Evolutionary conservation across 2,888 invertebrate species (phyloP).

Genomic region (Heliconius sara): DNA sequence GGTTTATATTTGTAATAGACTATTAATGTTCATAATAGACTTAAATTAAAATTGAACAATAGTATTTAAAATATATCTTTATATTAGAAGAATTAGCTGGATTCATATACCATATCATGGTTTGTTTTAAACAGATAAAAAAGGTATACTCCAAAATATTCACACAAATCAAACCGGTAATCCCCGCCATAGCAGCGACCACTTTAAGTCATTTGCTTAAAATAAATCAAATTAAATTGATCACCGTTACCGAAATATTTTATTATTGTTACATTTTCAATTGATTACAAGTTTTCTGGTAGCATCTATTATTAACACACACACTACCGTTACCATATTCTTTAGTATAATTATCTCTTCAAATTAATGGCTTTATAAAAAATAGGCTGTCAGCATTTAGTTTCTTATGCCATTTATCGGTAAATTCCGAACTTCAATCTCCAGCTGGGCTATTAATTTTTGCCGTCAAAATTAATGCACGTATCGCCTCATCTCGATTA

Average conservation of each 20-base stretch:
- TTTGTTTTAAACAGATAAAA: not conserved
- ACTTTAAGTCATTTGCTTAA: slow-evolving; percentile 3
- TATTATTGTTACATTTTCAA: slow-evolving; percentile 8
- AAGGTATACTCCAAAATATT: not conserved
- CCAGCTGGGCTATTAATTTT: slow-evolving; percentile 45
- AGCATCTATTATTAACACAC: slow-evolving; percentile 3
- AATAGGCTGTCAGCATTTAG: slow-evolving; percentile 29
- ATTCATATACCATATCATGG: not conserved
- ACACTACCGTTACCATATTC: slow-evolving; percentile 1
- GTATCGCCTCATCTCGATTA: slow-evolving; percentile 57
- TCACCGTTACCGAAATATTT: not conserved
- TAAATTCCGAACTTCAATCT: slow-evolving; percentile 30
- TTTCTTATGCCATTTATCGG: slow-evolving; percentile 34
- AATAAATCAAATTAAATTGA: slow-evolving; percentile 8
- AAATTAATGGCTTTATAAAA: slow-evolving; percentile 27
- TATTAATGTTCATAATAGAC: not conserved
- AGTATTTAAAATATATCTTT: not conserved
- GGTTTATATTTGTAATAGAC: too few relatives aligned
- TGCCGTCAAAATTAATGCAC: slow-evolving; percentile 41
- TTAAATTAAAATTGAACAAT: not conserved
- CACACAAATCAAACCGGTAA: not conserved
- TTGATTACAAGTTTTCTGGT: slow-evolving; percentile 14
- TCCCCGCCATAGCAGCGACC: not conserved
- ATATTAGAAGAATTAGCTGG: not conserved
- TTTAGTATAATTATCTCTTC: slow-evolving; percentile 17